Conservation (phyloP, 1,140 invertebrate genomes). For the Drosophila orena region DNA sequence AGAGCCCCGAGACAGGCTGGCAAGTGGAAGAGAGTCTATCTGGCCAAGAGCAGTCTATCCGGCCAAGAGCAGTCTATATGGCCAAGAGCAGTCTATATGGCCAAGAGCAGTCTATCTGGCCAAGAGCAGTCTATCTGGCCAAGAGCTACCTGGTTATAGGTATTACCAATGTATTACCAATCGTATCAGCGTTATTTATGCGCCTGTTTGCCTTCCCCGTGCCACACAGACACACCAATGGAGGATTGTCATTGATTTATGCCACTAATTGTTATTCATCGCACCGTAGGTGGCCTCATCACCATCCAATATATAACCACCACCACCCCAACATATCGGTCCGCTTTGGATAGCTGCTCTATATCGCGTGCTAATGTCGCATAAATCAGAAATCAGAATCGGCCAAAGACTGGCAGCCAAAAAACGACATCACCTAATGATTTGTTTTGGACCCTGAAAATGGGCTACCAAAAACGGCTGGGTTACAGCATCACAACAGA, state of each 20-base stretch:
- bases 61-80: constrained; percentile 11
- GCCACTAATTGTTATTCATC: constrained; percentile 79
- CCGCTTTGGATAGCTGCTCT: constrained; percentile 50
- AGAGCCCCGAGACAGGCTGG: constrained; percentile 62
- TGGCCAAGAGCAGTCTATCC: background rate
- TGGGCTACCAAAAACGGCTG: constrained; percentile 54
- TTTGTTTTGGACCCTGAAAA: constrained; percentile 71
- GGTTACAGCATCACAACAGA: constrained; percentile 34
- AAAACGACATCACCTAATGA: constrained; percentile 67
- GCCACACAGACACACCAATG: constrained; percentile 18
- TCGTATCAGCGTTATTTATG: constrained; percentile 60
- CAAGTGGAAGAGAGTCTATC: constrained; percentile 49
- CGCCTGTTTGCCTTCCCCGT: constrained; percentile 63
- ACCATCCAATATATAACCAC: constrained; percentile 7
- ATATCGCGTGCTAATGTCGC: constrained; percentile 66
- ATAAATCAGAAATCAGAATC: constrained; percentile 71
- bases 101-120: constrained; percentile 8
- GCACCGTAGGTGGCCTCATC: constrained; percentile 65
- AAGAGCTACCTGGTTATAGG: constrained; percentile 15
- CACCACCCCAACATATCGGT: constrained; percentile 12
- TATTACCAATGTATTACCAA: constrained; percentile 26
- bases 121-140: background rate
- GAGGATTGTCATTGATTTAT: constrained; percentile 74
- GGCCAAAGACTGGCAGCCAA: constrained; percentile 41
- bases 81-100: background rate